phyloP scores from a whole-genome alignment of 2,797 vertebrate species.

The Aplochiton taeniatus region DNA sequence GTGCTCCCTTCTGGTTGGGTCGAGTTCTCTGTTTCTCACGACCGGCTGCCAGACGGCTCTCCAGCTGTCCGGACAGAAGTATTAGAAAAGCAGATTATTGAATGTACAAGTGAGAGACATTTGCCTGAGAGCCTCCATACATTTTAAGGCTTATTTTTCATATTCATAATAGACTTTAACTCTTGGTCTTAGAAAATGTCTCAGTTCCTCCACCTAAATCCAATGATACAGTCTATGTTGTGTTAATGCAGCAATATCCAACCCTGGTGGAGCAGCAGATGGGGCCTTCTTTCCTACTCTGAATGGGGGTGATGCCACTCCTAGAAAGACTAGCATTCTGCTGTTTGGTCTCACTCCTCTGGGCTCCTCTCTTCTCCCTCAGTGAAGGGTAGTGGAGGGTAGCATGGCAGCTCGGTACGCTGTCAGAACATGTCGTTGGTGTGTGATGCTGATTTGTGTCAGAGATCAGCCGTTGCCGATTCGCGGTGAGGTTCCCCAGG shows the following conservation, averaged over 20 bases:
- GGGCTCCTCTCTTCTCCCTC: neutral
- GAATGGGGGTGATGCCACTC: too few relatives aligned
- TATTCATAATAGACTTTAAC: too few relatives aligned
- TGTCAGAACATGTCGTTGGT: constrained; percentile 45
- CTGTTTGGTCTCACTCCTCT: too few relatives aligned
- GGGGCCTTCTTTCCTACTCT: too few relatives aligned
- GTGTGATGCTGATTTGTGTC: constrained; percentile 38
- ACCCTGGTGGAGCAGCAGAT: too few relatives aligned
- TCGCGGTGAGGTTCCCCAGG: constrained; percentile 35
- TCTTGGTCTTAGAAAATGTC: too few relatives aligned
- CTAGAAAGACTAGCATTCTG: too few relatives aligned
- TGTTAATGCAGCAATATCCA: too few relatives aligned
- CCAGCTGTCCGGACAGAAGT: constrained; percentile 57
- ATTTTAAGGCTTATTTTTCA: constrained; percentile 4
- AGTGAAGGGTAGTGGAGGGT: constrained; percentile 19
- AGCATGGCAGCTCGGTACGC: constrained; percentile 5
- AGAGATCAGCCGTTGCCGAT: constrained; percentile 39
- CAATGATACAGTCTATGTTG: too few relatives aligned
- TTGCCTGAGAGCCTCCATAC: constrained; percentile 37
- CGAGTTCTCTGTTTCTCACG: constrained; percentile 50
- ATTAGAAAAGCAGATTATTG: constrained; percentile 51
- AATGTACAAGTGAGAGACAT: constrained; percentile 45
- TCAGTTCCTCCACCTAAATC: too few relatives aligned
- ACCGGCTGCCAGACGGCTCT: constrained; percentile 51
- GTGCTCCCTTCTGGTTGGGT: constrained; percentile 38